phyloP scores from a whole-genome alignment of 2,113 vertebrate genomes.

The Chunga burmeisteri region DNA sequence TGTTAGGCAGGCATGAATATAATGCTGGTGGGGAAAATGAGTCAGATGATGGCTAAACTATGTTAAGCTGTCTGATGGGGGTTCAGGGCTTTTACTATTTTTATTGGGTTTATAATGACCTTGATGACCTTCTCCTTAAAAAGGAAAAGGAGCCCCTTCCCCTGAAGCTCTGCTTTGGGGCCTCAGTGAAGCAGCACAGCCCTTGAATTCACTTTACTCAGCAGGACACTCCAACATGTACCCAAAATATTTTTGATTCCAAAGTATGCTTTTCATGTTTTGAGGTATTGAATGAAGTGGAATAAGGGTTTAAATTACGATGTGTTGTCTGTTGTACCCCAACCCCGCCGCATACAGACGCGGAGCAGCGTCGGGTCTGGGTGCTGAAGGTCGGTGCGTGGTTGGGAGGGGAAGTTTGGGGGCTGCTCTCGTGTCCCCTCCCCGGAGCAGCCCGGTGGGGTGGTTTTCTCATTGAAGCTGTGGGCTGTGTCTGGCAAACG shows the following conservation, averaged over 20 bases:
- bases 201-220: not conserved
- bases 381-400: not conserved
- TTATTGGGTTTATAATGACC: not conserved
- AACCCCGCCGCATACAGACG: accelerated
- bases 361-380: not conserved
- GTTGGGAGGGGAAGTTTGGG: not conserved
- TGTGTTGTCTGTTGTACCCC: not conserved
- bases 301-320: not conserved
- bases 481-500: not conserved
- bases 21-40: not conserved
- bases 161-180: not conserved
- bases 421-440: not conserved
- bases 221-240: not conserved
- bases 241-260: not conserved
- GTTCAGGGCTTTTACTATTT: not conserved
- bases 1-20: not conserved
- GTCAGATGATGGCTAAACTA: not conserved
- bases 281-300: not conserved
- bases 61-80: not conserved
- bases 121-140: not conserved
- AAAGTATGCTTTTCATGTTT: not conserved
- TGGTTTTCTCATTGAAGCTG: not conserved
- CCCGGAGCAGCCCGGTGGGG: not conserved
- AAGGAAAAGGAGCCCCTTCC: not conserved
- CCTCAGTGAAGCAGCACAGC: not conserved